A percentile compares a stretch with the other conserved stretches of the same genome.
These are phyloP conservation scores for Hypomecis atomaria DNA, from an alignment of 2,888 invertebrate genomes.

Conservation along the genomic window DNA sequence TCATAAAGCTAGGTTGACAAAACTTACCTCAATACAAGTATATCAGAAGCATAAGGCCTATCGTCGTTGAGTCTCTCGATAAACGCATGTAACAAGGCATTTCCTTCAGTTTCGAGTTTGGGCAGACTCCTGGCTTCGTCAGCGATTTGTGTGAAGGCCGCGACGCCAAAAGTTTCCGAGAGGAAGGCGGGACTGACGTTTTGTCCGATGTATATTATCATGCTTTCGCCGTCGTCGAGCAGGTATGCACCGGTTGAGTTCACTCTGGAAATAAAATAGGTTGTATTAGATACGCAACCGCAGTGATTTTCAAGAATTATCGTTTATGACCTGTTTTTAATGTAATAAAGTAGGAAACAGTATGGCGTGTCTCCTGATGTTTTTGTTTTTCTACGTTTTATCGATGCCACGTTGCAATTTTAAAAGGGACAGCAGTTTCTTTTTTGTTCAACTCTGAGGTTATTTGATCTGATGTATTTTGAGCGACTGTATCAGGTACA, in stretches of 20 bases:
- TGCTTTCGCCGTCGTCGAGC: constrained; percentile 93
- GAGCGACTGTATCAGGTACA: no score
- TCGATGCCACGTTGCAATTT: no score
- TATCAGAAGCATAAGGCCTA: constrained; percentile 90
- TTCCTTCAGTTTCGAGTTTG: constrained; percentile 89
- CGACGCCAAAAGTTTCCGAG: constrained; percentile 90
- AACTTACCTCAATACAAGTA: constrained; percentile 91
- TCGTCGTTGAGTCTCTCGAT: constrained; percentile 93
- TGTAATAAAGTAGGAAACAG: no score
- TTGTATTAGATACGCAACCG: no score
- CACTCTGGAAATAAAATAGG: constrained; percentile 72
- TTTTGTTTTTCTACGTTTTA: no score
- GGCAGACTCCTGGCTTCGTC: constrained; percentile 93
- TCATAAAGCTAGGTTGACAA: no score
- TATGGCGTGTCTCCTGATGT: no score
- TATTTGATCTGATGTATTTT: no score
- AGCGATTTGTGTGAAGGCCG: constrained; percentile 88
- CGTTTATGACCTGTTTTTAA: no score
- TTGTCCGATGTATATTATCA: constrained; percentile 94
- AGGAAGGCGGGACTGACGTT: constrained; percentile 90
- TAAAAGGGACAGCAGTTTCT: no score
- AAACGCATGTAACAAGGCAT: constrained; percentile 90
- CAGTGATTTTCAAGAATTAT: no score
- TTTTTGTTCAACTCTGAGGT: no score
- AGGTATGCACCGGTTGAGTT: constrained; percentile 94